Base-by-base conservation (phyloP, 2,113 vertebrate species). In the Colaptes auratus region DNA sequence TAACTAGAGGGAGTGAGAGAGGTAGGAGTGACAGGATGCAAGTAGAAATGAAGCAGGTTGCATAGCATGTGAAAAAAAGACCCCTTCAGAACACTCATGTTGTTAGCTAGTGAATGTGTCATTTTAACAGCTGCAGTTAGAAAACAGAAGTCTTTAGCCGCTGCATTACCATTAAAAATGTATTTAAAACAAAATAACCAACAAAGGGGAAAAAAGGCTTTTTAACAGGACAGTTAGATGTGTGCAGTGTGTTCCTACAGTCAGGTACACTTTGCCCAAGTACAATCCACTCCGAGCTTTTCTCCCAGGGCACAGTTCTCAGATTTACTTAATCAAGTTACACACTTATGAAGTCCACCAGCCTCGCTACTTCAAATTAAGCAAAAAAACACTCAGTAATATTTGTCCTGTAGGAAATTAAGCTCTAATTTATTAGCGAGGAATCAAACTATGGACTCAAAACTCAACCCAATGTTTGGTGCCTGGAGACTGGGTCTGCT, bases 61-160 rank as follows among this genome's bases (percentile, higher is more conserved):
- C 72, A 42, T 0, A n/a, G 12, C n/a, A n/a, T 4, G 10, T 6
- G 6, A 25, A 36, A 71, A 55, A 23, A 35, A 31, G 2, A 0
- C 2, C 2, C 8, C 59, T 55, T 56, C 33, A 27, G 12, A 77
- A 80, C 52, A 28, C 15, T 15, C 7, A 24, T 2, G 2, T 6
- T 33, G 11, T 55, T 59, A 60, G 15, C 8, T 21, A 79, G 17
- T 4, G 3, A 69, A 30, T 2, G 2, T 15, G 23, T 19, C 10
- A 44, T 33, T 81, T 76, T 60, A 80, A 79, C 20, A 9, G 15
- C 10, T 71, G 28, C 7, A 73, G 9, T 31, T 28, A 31, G 18
- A 75, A 83, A 39, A 65, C 14, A 55, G 4, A 72, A 36, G 12
- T 21, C 5, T 46, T 61, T 60, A 74, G 52, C 8, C 33, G 35